Evolutionary conservation across 2,797 vertebrate species (phyloP).

Genomic region (Geotrypetes seraphini): DNA sequence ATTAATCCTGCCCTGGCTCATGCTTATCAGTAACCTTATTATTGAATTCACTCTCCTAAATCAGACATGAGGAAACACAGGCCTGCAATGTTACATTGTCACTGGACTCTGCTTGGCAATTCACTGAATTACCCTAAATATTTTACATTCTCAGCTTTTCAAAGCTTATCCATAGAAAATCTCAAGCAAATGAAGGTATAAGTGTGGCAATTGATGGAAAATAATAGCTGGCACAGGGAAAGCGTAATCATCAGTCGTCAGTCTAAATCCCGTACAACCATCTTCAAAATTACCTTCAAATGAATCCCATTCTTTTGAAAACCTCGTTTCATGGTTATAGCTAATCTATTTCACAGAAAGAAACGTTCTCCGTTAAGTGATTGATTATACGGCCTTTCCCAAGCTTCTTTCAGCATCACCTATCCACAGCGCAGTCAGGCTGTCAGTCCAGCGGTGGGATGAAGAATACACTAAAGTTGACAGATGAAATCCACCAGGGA

Average conservation of each 20-base stretch:
- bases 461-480: constrained; percentile 12
- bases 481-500: constrained; percentile 3
- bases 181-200: no score
- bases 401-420: constrained; percentile 8
- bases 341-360: constrained; percentile 4
- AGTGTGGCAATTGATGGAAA: constrained; percentile 6
- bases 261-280: background rate
- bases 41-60: no score
- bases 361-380: background rate
- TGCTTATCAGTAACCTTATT: no score
- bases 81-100: no score
- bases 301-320: constrained; percentile 5
- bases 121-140: no score
- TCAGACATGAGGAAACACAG: no score
- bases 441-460: background rate
- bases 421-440: background rate
- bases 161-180: background rate
- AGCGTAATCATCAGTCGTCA: background rate
- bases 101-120: no score
- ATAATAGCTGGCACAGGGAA: background rate
- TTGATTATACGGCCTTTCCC: constrained; percentile 5
- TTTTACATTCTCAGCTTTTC: background rate
- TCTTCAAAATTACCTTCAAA: background rate
- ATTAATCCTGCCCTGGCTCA: no score
- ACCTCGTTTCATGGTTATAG: background rate